Conservation (phyloP, 2,113 vertebrate species). For the Colius striatus region DNA sequence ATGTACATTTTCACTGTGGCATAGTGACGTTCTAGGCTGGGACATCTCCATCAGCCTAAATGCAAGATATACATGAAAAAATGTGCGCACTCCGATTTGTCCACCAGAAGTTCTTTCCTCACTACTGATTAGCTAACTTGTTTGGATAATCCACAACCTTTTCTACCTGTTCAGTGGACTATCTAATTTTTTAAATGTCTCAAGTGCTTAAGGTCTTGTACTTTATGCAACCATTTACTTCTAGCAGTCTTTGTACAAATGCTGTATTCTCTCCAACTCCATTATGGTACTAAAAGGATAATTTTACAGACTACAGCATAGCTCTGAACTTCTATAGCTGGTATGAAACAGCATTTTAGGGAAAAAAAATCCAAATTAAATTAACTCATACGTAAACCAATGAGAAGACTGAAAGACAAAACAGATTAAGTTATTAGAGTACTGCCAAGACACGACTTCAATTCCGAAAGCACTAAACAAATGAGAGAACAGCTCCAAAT, state of each 20-base stretch:
- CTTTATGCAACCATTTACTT: background rate
- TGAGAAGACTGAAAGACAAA: background rate
- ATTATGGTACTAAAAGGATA: background rate
- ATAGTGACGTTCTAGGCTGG: fast-evolving
- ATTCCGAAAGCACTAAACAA: background rate
- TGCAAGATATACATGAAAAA: background rate
- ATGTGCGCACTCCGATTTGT: background rate
- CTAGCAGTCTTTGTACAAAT: background rate
- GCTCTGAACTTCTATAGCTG: background rate
- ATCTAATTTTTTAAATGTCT: background rate
- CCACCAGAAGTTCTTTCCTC: background rate
- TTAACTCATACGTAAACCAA: background rate
- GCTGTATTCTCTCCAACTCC: background rate
- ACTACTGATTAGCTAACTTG: background rate
- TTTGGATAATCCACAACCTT: background rate
- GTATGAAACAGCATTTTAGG: background rate
- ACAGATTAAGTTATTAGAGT: background rate
- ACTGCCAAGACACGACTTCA: background rate
- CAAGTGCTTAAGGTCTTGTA: background rate
- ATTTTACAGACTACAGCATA: background rate
- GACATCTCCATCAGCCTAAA: background rate
- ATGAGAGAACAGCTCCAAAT: background rate
- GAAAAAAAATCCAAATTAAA: background rate
- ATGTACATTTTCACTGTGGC: background rate
- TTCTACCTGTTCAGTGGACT: background rate